A percentile compares a stretch with the other conserved stretches of the same genome.
phyloP scores from a whole-genome alignment of 2,888 invertebrate species.

The Imbricaverruca yamaguchii region DNA sequence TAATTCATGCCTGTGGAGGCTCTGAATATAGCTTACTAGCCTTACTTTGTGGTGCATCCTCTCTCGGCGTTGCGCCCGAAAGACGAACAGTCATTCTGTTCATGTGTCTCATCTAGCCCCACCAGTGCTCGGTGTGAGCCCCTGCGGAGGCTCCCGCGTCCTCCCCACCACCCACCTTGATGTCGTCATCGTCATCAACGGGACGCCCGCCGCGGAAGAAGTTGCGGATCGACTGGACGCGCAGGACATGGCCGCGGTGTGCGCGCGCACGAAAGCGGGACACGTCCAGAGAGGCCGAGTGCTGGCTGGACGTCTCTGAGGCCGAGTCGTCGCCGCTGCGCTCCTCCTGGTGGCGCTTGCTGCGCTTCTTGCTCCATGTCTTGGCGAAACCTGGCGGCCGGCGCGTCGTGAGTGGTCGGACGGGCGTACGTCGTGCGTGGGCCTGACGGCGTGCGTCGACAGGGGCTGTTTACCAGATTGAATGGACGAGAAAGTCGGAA shows the following conservation, averaged over 20 bases:
- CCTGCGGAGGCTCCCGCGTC: no score
- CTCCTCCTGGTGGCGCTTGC: background rate
- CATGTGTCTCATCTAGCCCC: no score
- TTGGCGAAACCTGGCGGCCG: background rate
- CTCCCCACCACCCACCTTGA: background rate
- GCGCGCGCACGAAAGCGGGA: background rate
- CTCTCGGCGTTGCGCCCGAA: no score
- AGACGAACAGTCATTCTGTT: no score
- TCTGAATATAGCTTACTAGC: no score
- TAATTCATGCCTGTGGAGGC: no score
- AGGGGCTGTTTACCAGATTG: no score
- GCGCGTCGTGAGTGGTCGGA: background rate
- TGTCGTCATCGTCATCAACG: background rate
- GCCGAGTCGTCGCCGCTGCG: background rate
- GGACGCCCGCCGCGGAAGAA: background rate
- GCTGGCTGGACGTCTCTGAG: background rate
- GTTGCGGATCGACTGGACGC: slow-evolving; percentile 7
- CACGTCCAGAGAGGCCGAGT: background rate
- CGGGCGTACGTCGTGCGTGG: no score
- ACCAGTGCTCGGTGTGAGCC: no score
- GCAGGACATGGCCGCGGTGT: background rate
- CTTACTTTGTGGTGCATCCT: no score
- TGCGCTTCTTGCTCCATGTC: slow-evolving; percentile 12
- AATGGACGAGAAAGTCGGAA: no score
- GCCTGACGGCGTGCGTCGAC: no score